Evolutionary conservation across 2,797 vertebrate species (phyloP).

Genomic region (Epinephelus coioides): DNA sequence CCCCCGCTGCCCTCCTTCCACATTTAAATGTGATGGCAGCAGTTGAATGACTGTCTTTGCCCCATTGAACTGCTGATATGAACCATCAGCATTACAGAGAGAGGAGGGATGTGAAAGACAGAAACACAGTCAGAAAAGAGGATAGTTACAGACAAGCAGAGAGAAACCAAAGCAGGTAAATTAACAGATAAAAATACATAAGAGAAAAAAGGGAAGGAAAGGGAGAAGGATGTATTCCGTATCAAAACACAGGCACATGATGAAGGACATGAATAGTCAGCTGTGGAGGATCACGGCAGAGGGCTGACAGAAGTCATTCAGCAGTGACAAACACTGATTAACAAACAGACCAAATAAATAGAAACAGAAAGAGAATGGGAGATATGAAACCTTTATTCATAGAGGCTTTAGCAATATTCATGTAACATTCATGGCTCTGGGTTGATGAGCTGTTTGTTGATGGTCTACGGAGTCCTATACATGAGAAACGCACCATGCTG

Average conservation of each 20-base stretch:
- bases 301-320: conserved; percentile 4
- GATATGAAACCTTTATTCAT: conserved; percentile 3
- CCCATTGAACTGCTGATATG: conserved; percentile 36
- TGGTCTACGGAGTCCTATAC: conserved; percentile 19
- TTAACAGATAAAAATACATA: neutral
- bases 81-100: conserved; percentile 30
- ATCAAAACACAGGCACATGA: neutral
- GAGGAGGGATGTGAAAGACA: neutral
- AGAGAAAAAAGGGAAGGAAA: neutral
- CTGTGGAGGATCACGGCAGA: neutral
- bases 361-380: neutral
- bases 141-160: conserved; percentile 1
- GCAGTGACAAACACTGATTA: conserved; percentile 17
- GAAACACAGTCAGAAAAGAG: neutral
- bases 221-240: neutral
- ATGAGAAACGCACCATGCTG: conserved; percentile 33
- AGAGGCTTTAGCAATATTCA: conserved; percentile 4
- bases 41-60: neutral
- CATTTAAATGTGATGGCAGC: conserved; percentile 30
- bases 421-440: conserved; percentile 30
- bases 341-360: neutral
- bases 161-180: neutral
- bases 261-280: conserved; percentile 1
- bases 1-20: conserved; percentile 1
- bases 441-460: conserved; percentile 32